Base-by-base conservation (phyloP, 2,797 vertebrate genomes). In the Rallus crepitans region DNA sequence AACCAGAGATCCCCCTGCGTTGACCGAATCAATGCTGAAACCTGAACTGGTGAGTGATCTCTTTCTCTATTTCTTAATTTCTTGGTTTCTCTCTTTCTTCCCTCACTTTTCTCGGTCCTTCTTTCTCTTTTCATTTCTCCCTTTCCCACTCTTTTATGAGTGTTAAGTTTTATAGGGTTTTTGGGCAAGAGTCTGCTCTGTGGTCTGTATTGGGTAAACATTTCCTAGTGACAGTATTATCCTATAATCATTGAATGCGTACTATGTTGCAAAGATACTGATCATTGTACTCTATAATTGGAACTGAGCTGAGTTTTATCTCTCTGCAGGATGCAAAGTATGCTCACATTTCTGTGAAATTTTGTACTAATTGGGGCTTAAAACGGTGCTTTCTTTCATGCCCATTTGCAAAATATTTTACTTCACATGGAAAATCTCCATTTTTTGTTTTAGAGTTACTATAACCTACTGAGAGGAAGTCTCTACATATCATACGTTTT, bases 281-380 rank as follows among this genome's bases (percentile, higher is more conserved):
- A 92, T 82, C 90, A 42, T 73, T 5, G 0, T 76, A 30, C 53
- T 92, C 64, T 77, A 76, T 89, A 94, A 93, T 57, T 96, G 75
- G 57, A 96, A 89, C 35, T 25, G 47, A 91, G 59, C 24, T 88
- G 69, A 90, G 48, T 31, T 95, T 96, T 89, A 39, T 80, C 65
- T 90, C 90, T 94, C 96, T 90, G 75, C 81, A 93, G 92, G 86
- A 93, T 57, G 68, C 86, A 92, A 96, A 96, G 56, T 82, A 68
- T 82, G 35, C 16, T 71, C 75, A 93, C 73, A 71, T 89, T 89
- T 87, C 83, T 73, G 60, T 57, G 35, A 95, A 93, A 73, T 90
- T 87, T 92, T 85, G 1, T 77, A 57, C 89, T 96, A 94, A 96
- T 89, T 92, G 48, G 60, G 56, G 12, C 37, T 92, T 94, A 50